Evolutionary conservation across 2,888 invertebrate genomes (phyloP), one percentile per base, ranked within the genome.

Genomic region (Galeruca laticollis): DNA sequence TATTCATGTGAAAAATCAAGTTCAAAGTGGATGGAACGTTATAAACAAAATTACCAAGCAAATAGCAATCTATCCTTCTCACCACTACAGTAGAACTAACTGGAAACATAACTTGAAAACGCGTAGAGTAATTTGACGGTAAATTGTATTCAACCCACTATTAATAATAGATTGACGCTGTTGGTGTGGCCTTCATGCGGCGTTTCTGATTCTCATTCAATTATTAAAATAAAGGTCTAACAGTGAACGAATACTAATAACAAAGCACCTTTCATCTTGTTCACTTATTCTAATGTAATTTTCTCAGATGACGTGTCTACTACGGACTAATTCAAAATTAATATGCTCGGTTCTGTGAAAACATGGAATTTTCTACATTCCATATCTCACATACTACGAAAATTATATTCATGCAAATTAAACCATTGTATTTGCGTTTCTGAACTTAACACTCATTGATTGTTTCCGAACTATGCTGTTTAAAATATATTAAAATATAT

Each of bases 201-300:
- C 49, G 43, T 51, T 35, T 64, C 63, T 64, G 52, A 18, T 54
- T 60, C 54, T 60, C 35, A 59, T 63, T 69, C 56, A 63, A 69
- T 69, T 69, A 69, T 60, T 60, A 64, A 64, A 69, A 60, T 69
- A 35, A 59, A 59, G 69, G 69, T 69, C 40, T 43, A 64, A 64
- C 35, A 52, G 60, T 21, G 33, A 60, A 69, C 43, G 43, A 69
- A 60, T 64, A 59, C 43, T 51, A 43, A 62, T 68, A 69, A 69
- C 64, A 69, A 64, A 69, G 59, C 63, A 21, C 18, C 31, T 15
- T 40, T 63, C 43, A 59, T 51, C 52, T 57, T 51, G 57, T 59
- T 68, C 51, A 68, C 63, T 68, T 49, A 68, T 63, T 18, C 59
- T 49, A 51, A 57, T 59, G 51, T 57, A 68, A 63, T 68, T 63